Percentiles rank a stretch among this genome's conserved stretches.
Evolutionary conservation across 2,888 invertebrate genomes (phyloP).

Genomic region (Nephrocerus scutellatus): DNA sequence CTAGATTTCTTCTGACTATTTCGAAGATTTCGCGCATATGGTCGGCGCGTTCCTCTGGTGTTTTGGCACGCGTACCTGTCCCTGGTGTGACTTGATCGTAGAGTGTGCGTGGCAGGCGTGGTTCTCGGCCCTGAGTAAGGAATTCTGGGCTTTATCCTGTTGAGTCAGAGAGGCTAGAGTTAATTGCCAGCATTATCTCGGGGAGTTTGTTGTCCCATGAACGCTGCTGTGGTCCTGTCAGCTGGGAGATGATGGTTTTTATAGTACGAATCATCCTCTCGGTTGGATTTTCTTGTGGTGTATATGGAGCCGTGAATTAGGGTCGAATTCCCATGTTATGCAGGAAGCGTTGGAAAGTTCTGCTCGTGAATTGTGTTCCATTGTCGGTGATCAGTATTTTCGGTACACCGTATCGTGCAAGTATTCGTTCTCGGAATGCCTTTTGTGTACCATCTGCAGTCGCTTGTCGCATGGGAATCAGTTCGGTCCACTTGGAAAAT

Average conservation of each 20-base stretch:
- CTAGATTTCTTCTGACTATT: too few species aligned
- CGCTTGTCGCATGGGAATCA: slow-evolving; percentile 8
- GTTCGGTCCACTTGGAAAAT: slow-evolving; percentile 16
- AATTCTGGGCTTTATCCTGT: too few species aligned
- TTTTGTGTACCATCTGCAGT: background rate
- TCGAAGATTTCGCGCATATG: too few species aligned
- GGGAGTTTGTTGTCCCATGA: too few species aligned
- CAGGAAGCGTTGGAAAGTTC: background rate
- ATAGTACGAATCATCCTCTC: slow-evolving; percentile 8
- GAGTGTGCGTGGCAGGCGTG: too few species aligned
- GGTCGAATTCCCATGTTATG: background rate
- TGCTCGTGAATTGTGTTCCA: slow-evolving; percentile 6
- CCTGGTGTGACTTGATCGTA: too few species aligned
- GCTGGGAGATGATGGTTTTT: slow-evolving; percentile 11
- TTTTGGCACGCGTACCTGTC: too few species aligned
- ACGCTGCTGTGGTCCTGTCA: background rate
- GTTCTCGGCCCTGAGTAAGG: too few species aligned
- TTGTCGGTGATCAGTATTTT: slow-evolving; percentile 6
- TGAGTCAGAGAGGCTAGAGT: too few species aligned
- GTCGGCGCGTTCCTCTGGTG: too few species aligned
- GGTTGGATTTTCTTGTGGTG: slow-evolving; percentile 7
- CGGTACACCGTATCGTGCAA: slow-evolving; percentile 10
- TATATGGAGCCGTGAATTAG: slow-evolving; percentile 6
- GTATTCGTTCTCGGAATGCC: slow-evolving; percentile 6
- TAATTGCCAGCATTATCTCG: too few species aligned